These are phyloP conservation scores for Synanthedon formicaeformis DNA, from an alignment of 2,888 invertebrate species.

Conservation along the genomic window DNA sequence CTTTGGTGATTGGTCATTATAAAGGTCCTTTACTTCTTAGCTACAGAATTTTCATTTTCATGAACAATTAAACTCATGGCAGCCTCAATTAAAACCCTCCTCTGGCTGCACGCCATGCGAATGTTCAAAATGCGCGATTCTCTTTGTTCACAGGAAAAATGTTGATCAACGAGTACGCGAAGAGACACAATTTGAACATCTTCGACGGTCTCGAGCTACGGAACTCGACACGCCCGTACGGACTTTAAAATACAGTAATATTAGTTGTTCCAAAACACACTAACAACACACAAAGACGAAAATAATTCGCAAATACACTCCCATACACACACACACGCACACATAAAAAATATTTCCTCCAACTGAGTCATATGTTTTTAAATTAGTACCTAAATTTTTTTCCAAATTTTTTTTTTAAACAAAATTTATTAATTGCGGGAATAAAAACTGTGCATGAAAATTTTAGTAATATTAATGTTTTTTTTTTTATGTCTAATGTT, in stretches of 20 bases:
- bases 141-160: conserved; percentile 73
- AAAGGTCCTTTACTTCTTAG: too few species aligned
- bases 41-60: too few species aligned
- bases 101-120: conserved; percentile 21
- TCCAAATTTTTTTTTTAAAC: too few species aligned
- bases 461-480: too few species aligned
- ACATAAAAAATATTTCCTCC: too few species aligned
- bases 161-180: conserved; percentile 80
- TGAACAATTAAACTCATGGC: too few species aligned
- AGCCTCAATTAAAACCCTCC: too few species aligned
- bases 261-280: conserved; percentile 49
- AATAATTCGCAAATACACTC: neutral
- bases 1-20: too few species aligned
- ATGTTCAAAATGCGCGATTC: conserved; percentile 1
- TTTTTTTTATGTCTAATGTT: neutral
- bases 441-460: too few species aligned
- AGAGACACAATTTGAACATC: conserved; percentile 80
- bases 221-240: conserved; percentile 83
- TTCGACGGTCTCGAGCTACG: conserved; percentile 81
- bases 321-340: neutral
- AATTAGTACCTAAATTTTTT: too few species aligned
- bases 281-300: conserved; percentile 2
- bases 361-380: too few species aligned
- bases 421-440: too few species aligned
- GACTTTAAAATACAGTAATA: conserved; percentile 76